A percentile compares a stretch with the other conserved stretches of the same genome.
These are phyloP conservation scores for Orestias chungarensis DNA, from an alignment of 2,797 vertebrate species.

Conservation along the genomic window DNA sequence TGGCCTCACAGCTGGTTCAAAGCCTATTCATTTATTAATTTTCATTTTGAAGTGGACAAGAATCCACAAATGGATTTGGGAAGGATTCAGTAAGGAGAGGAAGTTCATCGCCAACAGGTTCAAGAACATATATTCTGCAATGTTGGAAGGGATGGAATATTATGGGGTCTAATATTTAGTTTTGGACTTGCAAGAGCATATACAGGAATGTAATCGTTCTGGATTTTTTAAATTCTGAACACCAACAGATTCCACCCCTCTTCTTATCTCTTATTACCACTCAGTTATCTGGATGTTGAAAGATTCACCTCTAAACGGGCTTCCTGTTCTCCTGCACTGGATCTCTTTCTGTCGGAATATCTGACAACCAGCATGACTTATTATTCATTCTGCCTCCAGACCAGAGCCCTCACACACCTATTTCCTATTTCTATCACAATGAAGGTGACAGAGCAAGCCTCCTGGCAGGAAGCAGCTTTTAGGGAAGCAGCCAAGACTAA, in stretches of 20 bases:
- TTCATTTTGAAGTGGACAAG: not conserved
- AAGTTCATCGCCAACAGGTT: not conserved
- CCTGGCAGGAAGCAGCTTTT: constrained; percentile 60
- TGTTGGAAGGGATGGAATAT: not conserved
- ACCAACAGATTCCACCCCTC: not conserved
- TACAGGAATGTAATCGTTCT: not conserved
- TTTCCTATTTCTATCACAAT: constrained; percentile 48
- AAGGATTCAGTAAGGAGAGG: not conserved
- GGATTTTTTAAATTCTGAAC: not conserved
- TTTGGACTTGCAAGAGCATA: not conserved
- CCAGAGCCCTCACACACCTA: constrained; percentile 10
- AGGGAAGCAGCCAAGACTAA: constrained; percentile 41
- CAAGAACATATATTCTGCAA: not conserved
- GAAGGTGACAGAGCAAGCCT: constrained; percentile 68
- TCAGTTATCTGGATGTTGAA: constrained; percentile 9
- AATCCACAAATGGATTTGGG: not conserved
- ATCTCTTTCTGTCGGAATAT: constrained; percentile 30
- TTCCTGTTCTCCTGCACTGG: constrained; percentile 27
- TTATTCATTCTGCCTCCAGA: constrained; percentile 50
- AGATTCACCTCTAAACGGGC: constrained; percentile 14
- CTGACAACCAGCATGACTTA: constrained; percentile 65
- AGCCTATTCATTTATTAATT: not conserved
- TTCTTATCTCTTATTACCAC: not conserved
- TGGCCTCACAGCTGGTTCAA: not conserved
- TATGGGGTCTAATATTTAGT: not conserved